A percentile compares a stretch with the other conserved stretches of the same genome.
Evolutionary conservation across 1,140 invertebrate species (phyloP).

Genomic region (Drosophila guanche): DNA sequence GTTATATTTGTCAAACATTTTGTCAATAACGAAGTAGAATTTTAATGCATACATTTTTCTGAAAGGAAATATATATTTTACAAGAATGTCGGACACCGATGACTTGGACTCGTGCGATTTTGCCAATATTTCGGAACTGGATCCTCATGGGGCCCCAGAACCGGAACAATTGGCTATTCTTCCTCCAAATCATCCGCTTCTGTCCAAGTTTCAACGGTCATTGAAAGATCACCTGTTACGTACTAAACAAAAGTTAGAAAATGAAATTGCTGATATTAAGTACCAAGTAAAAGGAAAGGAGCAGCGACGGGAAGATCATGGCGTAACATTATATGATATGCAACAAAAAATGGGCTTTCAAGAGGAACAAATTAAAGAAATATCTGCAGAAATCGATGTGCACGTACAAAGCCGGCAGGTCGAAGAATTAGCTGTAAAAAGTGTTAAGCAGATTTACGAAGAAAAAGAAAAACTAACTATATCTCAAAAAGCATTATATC

Average conservation of each 20-base stretch:
- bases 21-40: too few relatives aligned
- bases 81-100: conserved; percentile 36
- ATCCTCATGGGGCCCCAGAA: conserved; percentile 19
- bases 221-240: conserved; percentile 85
- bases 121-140: conserved; percentile 25
- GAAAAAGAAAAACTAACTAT: conserved; percentile 76
- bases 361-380: conserved; percentile 84
- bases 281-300: conserved; percentile 79
- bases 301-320: conserved; percentile 84
- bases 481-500: conserved; percentile 77
- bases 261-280: conserved; percentile 86
- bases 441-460: conserved; percentile 82
- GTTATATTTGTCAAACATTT: too few relatives aligned
- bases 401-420: conserved; percentile 82
- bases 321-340: conserved; percentile 83
- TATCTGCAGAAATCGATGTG: conserved; percentile 83
- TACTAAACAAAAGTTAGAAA: conserved; percentile 85
- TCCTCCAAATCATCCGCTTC: conserved; percentile 86
- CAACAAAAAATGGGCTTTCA: conserved; percentile 85
- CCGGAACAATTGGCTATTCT: conserved; percentile 64
- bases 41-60: not conserved
- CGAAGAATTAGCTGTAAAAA: conserved; percentile 72
- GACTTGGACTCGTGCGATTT: conserved; percentile 58
- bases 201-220: conserved; percentile 87
- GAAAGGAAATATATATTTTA: not conserved